Evolutionary conservation across 2,113 vertebrate genomes (phyloP).

Genomic region (Dasyurus viverrinus): DNA sequence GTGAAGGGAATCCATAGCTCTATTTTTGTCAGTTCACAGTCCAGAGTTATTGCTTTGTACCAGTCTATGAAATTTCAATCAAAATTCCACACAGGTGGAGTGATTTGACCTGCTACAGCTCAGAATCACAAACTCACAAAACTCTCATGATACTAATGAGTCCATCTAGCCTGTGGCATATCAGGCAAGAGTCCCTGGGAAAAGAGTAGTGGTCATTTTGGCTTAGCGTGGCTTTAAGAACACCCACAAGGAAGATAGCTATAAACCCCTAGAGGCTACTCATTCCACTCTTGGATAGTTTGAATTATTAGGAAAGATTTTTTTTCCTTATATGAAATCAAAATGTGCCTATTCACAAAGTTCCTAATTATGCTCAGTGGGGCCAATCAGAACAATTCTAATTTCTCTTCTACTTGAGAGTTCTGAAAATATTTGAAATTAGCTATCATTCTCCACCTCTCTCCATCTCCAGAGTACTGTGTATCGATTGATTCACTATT

Average conservation of each 20-base stretch:
- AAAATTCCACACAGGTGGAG: background rate
- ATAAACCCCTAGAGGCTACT: background rate
- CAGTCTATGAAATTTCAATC: constrained; percentile 34
- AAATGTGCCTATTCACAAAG: background rate
- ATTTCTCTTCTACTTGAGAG: background rate
- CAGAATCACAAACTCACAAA: background rate
- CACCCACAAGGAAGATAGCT: background rate
- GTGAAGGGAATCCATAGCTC: constrained; percentile 45
- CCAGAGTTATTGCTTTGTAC: background rate
- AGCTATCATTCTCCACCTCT: background rate
- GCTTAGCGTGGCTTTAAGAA: background rate
- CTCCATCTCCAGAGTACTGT: background rate
- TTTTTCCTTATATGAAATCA: background rate
- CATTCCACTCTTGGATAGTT: background rate
- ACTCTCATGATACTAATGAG: background rate
- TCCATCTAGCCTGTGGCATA: background rate
- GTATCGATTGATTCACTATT: background rate
- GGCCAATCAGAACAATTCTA: background rate
- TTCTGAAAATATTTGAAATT: background rate
- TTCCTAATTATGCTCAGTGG: background rate
- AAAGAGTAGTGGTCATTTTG: background rate
- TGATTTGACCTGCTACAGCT: background rate
- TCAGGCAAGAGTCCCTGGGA: background rate
- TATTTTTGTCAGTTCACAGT: constrained; percentile 39
- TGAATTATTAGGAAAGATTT: background rate